phyloP scores from a whole-genome alignment of 2,888 invertebrate genomes.

The Pheosia gnoma region DNA sequence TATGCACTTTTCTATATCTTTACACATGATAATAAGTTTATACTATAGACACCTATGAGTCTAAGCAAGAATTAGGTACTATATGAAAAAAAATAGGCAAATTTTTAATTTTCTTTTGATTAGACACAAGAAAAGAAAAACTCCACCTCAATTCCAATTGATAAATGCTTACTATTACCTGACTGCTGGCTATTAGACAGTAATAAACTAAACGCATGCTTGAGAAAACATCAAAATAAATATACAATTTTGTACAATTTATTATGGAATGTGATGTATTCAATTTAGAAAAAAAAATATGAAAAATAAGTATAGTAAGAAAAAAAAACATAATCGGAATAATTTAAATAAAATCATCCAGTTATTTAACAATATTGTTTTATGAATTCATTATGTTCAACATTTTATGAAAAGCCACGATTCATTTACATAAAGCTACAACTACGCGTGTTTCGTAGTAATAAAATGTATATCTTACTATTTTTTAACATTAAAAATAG shows the following conservation, averaged over 20 bases:
- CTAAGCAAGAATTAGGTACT: conserved; percentile 22
- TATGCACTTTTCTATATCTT: conserved; percentile 41
- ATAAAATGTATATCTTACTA: conserved; percentile 1
- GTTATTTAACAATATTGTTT: no score
- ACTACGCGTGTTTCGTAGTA: background rate
- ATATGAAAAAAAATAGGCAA: background rate
- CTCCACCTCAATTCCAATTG: conserved; percentile 42
- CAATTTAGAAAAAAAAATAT: conserved; percentile 36
- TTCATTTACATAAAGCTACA: conserved; percentile 3
- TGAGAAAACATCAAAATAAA: background rate
- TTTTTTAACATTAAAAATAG: conserved; percentile 5
- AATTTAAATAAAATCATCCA: no score
- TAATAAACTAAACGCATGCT: background rate
- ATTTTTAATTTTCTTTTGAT: background rate
- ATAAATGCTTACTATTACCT: conserved; percentile 55
- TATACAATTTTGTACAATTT: conserved; percentile 61
- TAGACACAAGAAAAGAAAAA: conserved; percentile 11
- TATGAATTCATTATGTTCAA: conserved; percentile 7
- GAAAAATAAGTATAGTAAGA: background rate
- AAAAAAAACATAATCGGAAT: background rate
- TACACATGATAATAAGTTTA: conserved; percentile 39
- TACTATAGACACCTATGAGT: conserved; percentile 26
- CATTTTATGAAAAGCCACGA: conserved; percentile 17
- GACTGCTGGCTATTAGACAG: conserved; percentile 35
- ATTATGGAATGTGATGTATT: conserved; percentile 77